A percentile compares a stretch with the other conserved stretches of the same genome.
Evolutionary conservation across 2,797 vertebrate species (phyloP).

Genomic region (Mus caroli): DNA sequence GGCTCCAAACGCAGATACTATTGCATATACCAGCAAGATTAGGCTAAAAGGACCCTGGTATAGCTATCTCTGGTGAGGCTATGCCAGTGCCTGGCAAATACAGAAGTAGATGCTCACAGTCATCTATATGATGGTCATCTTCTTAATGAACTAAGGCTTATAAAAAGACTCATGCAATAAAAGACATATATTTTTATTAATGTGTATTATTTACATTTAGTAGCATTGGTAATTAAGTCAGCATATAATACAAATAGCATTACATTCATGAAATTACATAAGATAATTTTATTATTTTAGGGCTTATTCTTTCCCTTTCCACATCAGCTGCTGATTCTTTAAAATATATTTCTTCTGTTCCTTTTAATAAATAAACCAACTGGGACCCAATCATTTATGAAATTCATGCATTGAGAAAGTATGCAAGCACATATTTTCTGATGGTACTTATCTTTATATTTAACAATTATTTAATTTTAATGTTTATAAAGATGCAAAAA

Average conservation of each 20-base stretch:
- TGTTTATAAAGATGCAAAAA: slow-evolving; percentile 51
- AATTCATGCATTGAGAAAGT: not conserved
- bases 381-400: slow-evolving; percentile 17
- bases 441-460: slow-evolving; percentile 51
- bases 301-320: too few relatives aligned
- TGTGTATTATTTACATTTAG: not conserved
- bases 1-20: too few relatives aligned
- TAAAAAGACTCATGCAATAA: not conserved
- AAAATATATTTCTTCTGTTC: slow-evolving; percentile 36
- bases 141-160: not conserved
- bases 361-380: not conserved
- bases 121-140: not conserved
- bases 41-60: too few relatives aligned
- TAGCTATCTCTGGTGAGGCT: too few relatives aligned
- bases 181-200: not conserved
- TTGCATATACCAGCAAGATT: too few relatives aligned
- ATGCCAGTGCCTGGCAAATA: too few relatives aligned
- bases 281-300: not conserved
- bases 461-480: slow-evolving; percentile 5
- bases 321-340: not conserved
- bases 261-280: not conserved
- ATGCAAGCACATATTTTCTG: not conserved
- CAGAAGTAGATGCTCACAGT: too few relatives aligned
- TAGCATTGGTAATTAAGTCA: not conserved
- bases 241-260: not conserved